These are phyloP conservation scores for Tolmerus cingulatus DNA, from an alignment of 2,888 invertebrate species.

Conservation along the genomic window DNA sequence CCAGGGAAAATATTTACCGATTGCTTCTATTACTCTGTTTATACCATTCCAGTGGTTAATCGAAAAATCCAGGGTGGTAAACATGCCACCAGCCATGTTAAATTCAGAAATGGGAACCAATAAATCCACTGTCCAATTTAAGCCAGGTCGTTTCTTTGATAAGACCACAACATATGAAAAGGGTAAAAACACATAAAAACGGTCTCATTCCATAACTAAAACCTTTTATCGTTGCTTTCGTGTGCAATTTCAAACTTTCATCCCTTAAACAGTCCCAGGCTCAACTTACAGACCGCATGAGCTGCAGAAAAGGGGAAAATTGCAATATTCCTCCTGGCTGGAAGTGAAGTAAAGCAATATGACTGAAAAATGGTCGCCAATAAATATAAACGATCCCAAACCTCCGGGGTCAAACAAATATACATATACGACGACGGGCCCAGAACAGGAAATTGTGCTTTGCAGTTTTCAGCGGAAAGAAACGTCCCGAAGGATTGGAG, in stretches of 20 bases:
- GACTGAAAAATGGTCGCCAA: background rate
- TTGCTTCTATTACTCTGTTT: background rate
- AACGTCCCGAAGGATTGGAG: background rate
- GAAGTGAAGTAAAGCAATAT: background rate
- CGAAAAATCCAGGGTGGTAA: background rate
- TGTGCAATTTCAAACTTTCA: background rate
- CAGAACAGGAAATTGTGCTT: background rate
- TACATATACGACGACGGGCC: background rate
- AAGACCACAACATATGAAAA: background rate
- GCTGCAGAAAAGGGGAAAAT: background rate
- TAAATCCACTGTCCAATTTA: background rate
- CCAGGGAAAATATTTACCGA: background rate
- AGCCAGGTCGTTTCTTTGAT: background rate
- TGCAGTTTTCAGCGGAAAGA: background rate
- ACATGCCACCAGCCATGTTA: background rate
- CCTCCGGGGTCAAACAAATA: background rate
- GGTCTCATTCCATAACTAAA: background rate
- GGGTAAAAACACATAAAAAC: background rate
- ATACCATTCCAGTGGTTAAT: background rate
- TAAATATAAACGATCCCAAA: slow-evolving; percentile 1
- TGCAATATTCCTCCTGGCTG: background rate
- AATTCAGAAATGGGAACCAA: background rate
- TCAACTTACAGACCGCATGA: background rate
- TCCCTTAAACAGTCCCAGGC: background rate
- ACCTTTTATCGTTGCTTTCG: background rate